Evolutionary conservation across 1,140 invertebrate genomes (phyloP).

Genomic region (Maniola jurtina): DNA sequence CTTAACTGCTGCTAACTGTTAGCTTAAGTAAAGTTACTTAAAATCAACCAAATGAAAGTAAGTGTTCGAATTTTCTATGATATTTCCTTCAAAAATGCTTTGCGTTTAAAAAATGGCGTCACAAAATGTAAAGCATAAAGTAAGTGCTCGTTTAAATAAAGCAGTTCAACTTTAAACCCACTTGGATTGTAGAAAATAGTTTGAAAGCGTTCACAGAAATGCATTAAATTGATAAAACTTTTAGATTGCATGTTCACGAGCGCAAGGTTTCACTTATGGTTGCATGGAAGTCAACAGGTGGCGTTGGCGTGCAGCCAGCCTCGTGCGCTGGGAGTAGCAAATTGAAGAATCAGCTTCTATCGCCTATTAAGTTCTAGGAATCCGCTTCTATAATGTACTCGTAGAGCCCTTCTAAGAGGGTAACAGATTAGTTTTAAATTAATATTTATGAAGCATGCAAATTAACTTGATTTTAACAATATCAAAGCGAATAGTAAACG

Average conservation of each 20-base stretch:
- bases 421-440: no score
- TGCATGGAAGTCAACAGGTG: conserved; percentile 10
- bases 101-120: conserved; percentile 2
- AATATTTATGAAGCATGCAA: no score
- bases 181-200: conserved; percentile 3
- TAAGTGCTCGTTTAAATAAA: conserved; percentile 12
- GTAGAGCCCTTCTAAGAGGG: no score
- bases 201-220: conserved; percentile 11
- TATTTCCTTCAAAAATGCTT: not conserved
- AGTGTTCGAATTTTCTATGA: not conserved
- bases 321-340: conserved; percentile 2
- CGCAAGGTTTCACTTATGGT: conserved; percentile 11
- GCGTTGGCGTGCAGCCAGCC: conserved; percentile 14
- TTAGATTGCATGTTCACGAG: conserved; percentile 8
- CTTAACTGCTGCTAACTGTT: no score
- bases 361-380: conserved; percentile 33
- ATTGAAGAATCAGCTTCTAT: conserved; percentile 32
- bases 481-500: conserved; percentile 1
- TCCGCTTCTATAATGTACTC: conserved; percentile 24
- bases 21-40: no score
- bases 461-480: no score
- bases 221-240: conserved; percentile 17
- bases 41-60: not conserved
- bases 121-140: conserved; percentile 3
- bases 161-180: conserved; percentile 16